Evolutionary conservation across 2,888 invertebrate species (phyloP), one percentile per base, ranked within the genome.

Genomic region (Craniophora ligustri): DNA sequence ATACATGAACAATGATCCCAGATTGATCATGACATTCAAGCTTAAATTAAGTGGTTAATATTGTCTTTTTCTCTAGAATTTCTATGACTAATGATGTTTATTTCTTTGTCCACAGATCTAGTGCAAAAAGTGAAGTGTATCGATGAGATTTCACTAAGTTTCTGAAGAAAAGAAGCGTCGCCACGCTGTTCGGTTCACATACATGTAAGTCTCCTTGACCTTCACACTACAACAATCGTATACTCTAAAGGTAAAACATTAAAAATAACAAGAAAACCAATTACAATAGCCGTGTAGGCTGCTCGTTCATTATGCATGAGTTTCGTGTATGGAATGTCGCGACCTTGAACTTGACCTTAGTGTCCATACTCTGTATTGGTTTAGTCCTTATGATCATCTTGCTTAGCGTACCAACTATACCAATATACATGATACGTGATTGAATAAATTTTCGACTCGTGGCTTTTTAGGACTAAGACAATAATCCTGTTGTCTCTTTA

Each of bases 161-260:
- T 78, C 60, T 67, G 67, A 63, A 75, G 76, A 74, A 77, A 77
- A 76, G 55, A 74, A 76, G 78, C 81, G 82, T 82, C 85, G 81
- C 79, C 89, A 90, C 86, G 83, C 91, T 91, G 91, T 82, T 82
- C 85, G 82, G 71, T 82, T 76, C 75, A 81, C 76, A 79, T 60
- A 86, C 76, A 70, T 91, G 91, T 92, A 81, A 91, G 91, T 90
- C 66, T 23, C 13, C 21, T 35, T 48, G 26, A 41, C 32, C 32
- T 53, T 60, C 23, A 40, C 19, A 32, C 46, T 46, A 30, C 26
- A 21, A n/a, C 7, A n/a, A 31, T 15, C 15, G 2, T 36, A 1
- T 3, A 31, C 11, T 8, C 8, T 19, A 39, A 45, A 31, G 14
- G 14, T 26, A 32, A n/a, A 60, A 47, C 38, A 39, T 35, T 49